Base-by-base conservation (phyloP, 2,888 invertebrate genomes). In the Microctonus aethiopoides region DNA sequence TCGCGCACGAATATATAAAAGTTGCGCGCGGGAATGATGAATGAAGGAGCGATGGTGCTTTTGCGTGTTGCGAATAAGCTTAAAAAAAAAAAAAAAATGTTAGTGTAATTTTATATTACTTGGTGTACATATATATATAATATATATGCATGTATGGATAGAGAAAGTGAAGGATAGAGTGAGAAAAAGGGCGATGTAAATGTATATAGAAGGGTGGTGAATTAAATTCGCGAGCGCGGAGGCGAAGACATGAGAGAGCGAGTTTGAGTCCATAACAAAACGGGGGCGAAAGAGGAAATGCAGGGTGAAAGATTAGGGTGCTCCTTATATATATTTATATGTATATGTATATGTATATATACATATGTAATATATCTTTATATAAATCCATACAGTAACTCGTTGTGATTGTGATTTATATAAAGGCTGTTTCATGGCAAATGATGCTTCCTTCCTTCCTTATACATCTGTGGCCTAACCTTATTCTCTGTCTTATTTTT, bases 351-450 rank as follows among this genome's bases (percentile, higher is more conserved):
- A 20, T 10, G 20, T 52, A 56, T 56, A 26, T 24, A n/a, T 56
- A 29, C 13, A 56, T 56, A n/a, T 6, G 22, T n/a, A 22, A 22
- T 10, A 22, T 51, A 51, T 20, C 10, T 56, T 26, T 29, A 56
- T 29, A 56, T 13, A 46, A 59, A 20, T 46, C n/a, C 29, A 20
- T 29, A 24, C n/a, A 26, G 29, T 46, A 22, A 64, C 46, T 57
- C 46, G 26, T 41, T 46, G 85, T 87, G 87, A 89, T 89, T 83
- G 88, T 88, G 87, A 89, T 89, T 88, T 88, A 89, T n/a, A n/a
- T 86, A 89, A 89, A 76, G 73, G 77, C 72, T 67, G 32, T 57
- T 57, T 56, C 60, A 22, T 36, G 39, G 56, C 32, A 57, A 63
- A 62, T 57, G 66, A 62, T 67, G 65, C 59, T 67, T 39, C 29